Conservation (phyloP, 2,113 vertebrate species). For the Cheilinus undulatus region DNA sequence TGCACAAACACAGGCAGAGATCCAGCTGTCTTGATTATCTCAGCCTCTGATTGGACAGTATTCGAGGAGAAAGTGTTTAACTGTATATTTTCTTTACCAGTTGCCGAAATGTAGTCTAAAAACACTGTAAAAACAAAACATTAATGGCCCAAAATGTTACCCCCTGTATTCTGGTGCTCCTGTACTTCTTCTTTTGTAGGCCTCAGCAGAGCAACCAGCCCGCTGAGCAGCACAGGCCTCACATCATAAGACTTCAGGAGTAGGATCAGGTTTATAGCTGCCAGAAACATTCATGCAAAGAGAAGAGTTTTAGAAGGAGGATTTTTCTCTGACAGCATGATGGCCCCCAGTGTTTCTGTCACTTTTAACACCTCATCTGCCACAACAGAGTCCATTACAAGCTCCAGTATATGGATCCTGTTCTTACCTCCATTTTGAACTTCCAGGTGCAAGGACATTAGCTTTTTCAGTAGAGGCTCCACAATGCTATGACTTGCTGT, state of each 20-base stretch:
- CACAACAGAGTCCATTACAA: background rate
- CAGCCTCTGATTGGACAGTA: constrained; percentile 34
- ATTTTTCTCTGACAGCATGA: no score
- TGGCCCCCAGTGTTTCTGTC: no score
- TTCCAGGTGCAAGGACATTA: constrained; percentile 81
- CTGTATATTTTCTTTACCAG: background rate
- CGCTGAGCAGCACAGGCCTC: constrained; percentile 76
- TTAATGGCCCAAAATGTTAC: constrained; percentile 13
- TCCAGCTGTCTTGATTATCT: constrained; percentile 46
- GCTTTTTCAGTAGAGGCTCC: constrained; percentile 77
- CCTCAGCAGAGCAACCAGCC: constrained; percentile 83
- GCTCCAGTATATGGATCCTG: background rate
- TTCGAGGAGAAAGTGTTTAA: background rate
- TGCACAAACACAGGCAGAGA: constrained; percentile 80
- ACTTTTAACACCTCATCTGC: no score
- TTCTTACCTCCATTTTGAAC: constrained; percentile 85
- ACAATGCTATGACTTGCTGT: constrained; percentile 73
- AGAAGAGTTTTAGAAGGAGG: background rate
- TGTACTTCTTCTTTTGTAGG: constrained; percentile 55
- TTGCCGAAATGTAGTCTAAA: background rate
- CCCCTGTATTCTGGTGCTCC: constrained; percentile 51
- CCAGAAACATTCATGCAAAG: background rate
- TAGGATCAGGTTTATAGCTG: constrained; percentile 85
- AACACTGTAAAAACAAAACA: background rate
- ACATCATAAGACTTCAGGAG: constrained; percentile 79